Evolutionary conservation across 1,140 invertebrate genomes (phyloP).

Genomic region (Cotesia typhae): DNA sequence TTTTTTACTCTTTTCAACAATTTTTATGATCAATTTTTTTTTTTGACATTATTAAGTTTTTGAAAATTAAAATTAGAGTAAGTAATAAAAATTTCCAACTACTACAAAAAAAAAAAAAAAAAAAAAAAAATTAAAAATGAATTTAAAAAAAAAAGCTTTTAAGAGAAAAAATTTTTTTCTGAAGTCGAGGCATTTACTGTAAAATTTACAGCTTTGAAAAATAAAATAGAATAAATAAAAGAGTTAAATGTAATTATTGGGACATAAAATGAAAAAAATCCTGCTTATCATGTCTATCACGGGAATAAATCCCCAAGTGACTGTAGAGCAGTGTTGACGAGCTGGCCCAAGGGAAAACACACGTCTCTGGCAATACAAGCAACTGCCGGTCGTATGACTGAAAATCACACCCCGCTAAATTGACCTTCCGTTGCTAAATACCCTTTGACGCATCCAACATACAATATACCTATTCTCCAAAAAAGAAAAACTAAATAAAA

Average conservation of each 20-base stretch:
- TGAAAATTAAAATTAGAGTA: too few relatives aligned
- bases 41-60: too few relatives aligned
- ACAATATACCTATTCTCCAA: neutral
- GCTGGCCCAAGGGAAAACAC: constrained; percentile 24
- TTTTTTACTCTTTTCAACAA: neutral
- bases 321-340: neutral
- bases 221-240: too few relatives aligned
- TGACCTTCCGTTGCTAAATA: constrained; percentile 63
- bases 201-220: too few relatives aligned
- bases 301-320: neutral
- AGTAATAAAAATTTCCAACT: too few relatives aligned
- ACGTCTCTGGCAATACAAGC: neutral
- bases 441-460: constrained; percentile 56
- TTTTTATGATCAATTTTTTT: too few relatives aligned
- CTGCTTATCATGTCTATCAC: neutral
- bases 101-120: too few relatives aligned
- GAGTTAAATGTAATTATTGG: too few relatives aligned
- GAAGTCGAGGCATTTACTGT: too few relatives aligned
- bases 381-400: constrained; percentile 39
- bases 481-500: neutral
- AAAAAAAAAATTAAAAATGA: too few relatives aligned
- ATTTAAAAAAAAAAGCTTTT: too few relatives aligned
- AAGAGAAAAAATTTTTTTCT: too few relatives aligned
- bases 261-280: neutral
- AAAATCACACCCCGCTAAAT: constrained; percentile 62